Conservation (phyloP, 2,888 invertebrate genomes). For the Pristionchus maxplancki region DNA sequence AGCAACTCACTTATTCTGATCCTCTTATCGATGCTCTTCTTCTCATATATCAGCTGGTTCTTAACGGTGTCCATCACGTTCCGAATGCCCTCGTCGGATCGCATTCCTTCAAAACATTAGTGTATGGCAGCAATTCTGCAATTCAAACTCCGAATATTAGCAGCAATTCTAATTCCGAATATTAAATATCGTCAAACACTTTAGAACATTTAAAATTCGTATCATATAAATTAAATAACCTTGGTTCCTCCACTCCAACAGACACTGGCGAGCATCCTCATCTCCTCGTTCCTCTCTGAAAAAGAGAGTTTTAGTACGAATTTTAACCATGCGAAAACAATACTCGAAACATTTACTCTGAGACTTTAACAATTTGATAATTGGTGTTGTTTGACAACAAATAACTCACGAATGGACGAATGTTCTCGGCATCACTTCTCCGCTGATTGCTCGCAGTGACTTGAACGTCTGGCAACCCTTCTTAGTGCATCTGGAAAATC, state of each 20-base stretch:
- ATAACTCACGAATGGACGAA: slow-evolving; percentile 36
- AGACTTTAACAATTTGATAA: too few relatives aligned
- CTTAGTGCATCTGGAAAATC: slow-evolving; percentile 9
- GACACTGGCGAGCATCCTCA: slow-evolving; percentile 26
- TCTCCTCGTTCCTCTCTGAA: slow-evolving; percentile 20
- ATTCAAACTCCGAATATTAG: too few relatives aligned
- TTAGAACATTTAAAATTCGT: not conserved
- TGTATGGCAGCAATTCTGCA: too few relatives aligned
- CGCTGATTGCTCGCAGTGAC: slow-evolving; percentile 40
- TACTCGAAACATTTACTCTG: too few relatives aligned
- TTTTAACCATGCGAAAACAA: not conserved
- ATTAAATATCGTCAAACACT: not conserved
- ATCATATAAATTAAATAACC: not conserved
- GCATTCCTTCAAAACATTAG: not conserved
- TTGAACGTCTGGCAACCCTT: slow-evolving; percentile 49
- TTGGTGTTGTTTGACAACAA: too few relatives aligned
- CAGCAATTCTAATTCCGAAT: too few relatives aligned
- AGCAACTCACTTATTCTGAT: slow-evolving; percentile 7
- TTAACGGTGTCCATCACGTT: slow-evolving; percentile 23
- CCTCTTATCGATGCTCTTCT: slow-evolving; percentile 40
- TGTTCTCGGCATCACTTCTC: slow-evolving; percentile 49
- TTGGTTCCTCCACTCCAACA: slow-evolving; percentile 25
- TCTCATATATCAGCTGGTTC: not conserved
- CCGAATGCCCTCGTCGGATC: not conserved
- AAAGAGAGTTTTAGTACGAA: not conserved